phyloP scores from a whole-genome alignment of 2,888 invertebrate species.

The Heliconius ethilla region DNA sequence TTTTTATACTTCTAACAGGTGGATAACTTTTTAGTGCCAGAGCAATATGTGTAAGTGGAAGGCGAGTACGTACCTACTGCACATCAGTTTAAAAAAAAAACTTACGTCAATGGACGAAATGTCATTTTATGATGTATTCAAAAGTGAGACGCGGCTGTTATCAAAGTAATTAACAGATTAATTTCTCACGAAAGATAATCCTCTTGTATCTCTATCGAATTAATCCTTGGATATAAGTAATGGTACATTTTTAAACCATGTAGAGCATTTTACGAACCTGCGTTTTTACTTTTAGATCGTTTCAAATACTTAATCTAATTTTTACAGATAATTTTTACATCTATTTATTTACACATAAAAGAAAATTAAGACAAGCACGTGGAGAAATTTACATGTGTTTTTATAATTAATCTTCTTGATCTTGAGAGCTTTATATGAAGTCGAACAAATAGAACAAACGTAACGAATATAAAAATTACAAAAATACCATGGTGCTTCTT shows the following conservation, averaged over 20 bases:
- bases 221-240: constrained; percentile 60
- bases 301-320: not conserved
- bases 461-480: too few species aligned
- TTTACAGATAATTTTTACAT: not conserved
- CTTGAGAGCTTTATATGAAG: not conserved
- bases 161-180: constrained; percentile 64
- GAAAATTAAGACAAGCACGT: not conserved
- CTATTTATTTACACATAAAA: not conserved
- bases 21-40: not conserved
- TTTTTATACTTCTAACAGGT: not conserved
- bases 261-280: not conserved
- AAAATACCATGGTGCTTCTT: too few species aligned
- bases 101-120: constrained; percentile 15
- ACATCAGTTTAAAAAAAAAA: too few species aligned
- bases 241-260: constrained; percentile 42
- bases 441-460: too few species aligned
- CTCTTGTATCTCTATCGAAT: constrained; percentile 52
- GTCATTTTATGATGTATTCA: constrained; percentile 44
- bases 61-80: too few species aligned
- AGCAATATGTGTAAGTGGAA: not conserved
- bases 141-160: constrained; percentile 46
- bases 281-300: not conserved
- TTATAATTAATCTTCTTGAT: not conserved
- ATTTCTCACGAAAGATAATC: constrained; percentile 61
- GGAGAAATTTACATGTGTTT: not conserved